These are phyloP conservation scores for Agyllia agylla DNA, from an alignment of 2,888 invertebrate genomes.

Conservation along the genomic window DNA sequence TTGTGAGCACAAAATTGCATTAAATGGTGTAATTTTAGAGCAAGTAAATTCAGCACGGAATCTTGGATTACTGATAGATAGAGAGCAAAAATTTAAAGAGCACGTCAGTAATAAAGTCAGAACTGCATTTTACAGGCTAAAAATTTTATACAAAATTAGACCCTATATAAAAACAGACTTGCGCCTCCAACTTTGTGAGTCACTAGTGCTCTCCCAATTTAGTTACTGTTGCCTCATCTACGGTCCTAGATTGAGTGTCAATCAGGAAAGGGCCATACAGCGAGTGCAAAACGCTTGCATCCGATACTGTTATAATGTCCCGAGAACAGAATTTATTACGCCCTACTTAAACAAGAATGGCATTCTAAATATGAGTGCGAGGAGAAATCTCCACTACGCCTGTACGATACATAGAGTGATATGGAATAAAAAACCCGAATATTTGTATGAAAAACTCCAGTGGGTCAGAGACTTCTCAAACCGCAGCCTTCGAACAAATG, in stretches of 20 bases:
- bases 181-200: neutral
- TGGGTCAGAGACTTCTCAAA: no score
- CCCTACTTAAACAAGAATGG: no score
- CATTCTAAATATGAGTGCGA: no score
- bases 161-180: neutral
- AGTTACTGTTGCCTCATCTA: neutral
- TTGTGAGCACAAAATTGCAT: neutral
- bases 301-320: neutral
- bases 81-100: neutral
- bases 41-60: neutral
- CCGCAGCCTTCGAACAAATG: no score
- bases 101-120: neutral
- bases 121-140: neutral
- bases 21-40: neutral
- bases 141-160: neutral
- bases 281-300: neutral
- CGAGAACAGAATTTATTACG: no score
- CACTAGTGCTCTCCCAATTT: neutral
- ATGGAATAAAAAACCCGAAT: no score
- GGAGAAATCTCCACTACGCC: no score
- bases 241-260: neutral
- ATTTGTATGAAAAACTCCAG: no score
- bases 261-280: neutral
- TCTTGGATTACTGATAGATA: neutral
- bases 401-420: no score